Conservation (phyloP, 2,113 vertebrate genomes). For the Cinclus cinclus region DNA sequence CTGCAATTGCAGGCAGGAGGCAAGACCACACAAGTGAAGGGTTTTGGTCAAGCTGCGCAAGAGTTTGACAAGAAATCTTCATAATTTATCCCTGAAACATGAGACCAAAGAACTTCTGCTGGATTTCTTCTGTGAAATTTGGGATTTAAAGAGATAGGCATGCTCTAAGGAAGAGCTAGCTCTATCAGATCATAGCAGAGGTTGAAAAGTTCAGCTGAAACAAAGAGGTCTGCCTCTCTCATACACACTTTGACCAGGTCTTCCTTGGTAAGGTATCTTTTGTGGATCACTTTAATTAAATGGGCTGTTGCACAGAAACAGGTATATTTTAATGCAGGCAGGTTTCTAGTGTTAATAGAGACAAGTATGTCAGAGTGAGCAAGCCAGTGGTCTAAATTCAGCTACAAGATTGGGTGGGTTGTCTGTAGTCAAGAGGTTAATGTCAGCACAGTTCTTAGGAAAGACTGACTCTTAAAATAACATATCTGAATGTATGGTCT, state of each 20-base stretch:
- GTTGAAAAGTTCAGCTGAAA: not conserved
- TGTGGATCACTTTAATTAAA: not conserved
- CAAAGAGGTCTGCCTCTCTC: not conserved
- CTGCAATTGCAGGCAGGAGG: not conserved
- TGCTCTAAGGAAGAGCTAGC: not conserved
- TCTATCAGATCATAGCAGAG: not conserved
- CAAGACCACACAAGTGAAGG: not conserved
- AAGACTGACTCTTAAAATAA: constrained; percentile 50
- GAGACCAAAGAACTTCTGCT: not conserved
- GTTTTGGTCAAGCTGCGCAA: not conserved
- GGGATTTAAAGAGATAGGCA: not conserved
- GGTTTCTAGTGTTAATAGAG: not conserved
- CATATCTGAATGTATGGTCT: constrained; percentile 20
- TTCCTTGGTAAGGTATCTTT: not conserved
- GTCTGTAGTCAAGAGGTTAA: constrained; percentile 43
- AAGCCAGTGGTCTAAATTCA: constrained; percentile 3
- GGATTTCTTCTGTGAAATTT: not conserved
- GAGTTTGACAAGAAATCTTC: not conserved
- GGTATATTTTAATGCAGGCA: not conserved
- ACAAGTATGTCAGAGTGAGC: not conserved
- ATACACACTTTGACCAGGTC: not conserved
- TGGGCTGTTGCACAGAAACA: not conserved
- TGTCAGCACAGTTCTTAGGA: constrained; percentile 19
- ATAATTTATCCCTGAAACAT: not conserved
- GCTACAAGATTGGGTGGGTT: not conserved